Base-by-base conservation (phyloP, 1,140 invertebrate species). In the Temnothorax curvispinosus region DNA sequence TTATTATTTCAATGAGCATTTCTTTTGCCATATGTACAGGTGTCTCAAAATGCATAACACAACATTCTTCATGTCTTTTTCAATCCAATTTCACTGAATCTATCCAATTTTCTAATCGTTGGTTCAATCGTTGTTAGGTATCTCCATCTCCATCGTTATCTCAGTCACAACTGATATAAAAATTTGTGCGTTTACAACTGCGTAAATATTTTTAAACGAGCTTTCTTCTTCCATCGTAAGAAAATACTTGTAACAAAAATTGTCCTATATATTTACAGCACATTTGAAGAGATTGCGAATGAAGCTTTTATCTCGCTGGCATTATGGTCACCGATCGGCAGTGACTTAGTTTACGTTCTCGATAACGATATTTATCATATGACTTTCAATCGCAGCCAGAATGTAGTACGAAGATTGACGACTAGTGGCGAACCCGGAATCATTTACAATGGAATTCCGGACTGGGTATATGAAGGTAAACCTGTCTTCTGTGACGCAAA, bases 321-420 rank as follows among this genome's bases (percentile, higher is more conserved):
- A 86, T 94, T 85, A 89, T 97, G 96, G 97, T 96, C 95, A 87
- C 96, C 96, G 0, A 95, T 94, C 18, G 96, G 96, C 2, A 97
- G 97, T 92, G 96, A 96, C 0, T 91, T 98, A 44, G 96, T 97
- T 21, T 98, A 98, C 87, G 97, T 98, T 0, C 95, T 97, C 64
- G 94, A 97, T 72, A 98, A 98, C 89, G 97, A 99, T 92, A 96
- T 99, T 65, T 99, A 97, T 93, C 98, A 98, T 75, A 94, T 96
- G 75, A 95, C 94, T 74, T 94, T 95, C 50, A 93, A 91, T 27
- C 93, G 38, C 0, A 58, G 44, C 0, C 41, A 60, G 8, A 90
- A 86, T 5, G 41, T 81, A 52, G 74, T 88, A 11, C 89, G 92
- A 78, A 94, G 95, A 91, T 88, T 98, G 7, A 97, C 98, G 0